phyloP scores from a whole-genome alignment of 37 sponge, comb jelly and placozoan species.

The Mnemiopsis leidyi region DNA sequence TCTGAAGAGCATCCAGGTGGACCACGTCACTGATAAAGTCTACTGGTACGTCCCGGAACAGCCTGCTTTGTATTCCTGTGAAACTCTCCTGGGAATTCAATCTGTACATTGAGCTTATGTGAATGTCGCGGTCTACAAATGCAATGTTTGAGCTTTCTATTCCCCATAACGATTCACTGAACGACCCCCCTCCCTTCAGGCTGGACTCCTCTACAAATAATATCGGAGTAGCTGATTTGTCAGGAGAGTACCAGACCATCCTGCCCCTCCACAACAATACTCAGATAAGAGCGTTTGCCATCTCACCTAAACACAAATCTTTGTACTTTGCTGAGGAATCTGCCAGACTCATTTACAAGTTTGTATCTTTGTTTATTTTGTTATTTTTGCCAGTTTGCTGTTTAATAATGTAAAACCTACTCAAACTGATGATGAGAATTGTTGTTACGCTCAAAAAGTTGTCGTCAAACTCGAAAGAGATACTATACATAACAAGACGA shows the following conservation, averaged over 20 bases:
- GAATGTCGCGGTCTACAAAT: no score
- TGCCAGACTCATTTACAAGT: neutral
- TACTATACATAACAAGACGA: neutral
- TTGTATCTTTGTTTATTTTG: neutral
- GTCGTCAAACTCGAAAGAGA: no score
- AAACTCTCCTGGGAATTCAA: no score
- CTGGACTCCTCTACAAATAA: neutral
- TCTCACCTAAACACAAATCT: neutral
- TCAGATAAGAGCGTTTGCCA: neutral
- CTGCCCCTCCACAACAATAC: neutral
- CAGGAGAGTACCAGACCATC: conserved; percentile 31
- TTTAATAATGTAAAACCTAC: neutral
- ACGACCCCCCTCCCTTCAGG: neutral
- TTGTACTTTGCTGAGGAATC: neutral
- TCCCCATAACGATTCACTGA: no score
- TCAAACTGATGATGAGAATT: no score
- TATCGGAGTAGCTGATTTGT: neutral
- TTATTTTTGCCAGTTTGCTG: neutral
- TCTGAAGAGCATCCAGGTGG: neutral
- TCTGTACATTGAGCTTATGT: no score
- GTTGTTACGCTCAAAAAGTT: no score
- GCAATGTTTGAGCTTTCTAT: no score
- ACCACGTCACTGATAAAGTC: conserved; percentile 12
- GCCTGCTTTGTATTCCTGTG: no score
- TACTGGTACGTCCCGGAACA: neutral